These are phyloP conservation scores for Macrophya alboannulata DNA, from an alignment of 2,888 invertebrate species.

Conservation along the genomic window DNA sequence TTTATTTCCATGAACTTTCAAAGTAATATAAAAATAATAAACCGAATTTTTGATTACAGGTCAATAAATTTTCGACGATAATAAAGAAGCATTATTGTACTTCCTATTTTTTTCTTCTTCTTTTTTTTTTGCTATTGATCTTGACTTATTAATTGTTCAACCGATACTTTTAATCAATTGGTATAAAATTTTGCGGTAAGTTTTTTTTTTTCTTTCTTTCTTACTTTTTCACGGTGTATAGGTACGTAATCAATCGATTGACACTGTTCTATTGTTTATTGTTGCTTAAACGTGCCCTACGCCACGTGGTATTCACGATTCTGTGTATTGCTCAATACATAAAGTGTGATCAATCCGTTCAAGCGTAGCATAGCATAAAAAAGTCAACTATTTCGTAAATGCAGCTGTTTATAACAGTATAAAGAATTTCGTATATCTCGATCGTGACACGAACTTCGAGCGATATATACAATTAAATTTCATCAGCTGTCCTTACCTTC, in stretches of 20 bases:
- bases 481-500: slow-evolving; percentile 32
- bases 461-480: slow-evolving; percentile 16
- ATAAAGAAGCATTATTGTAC: no score
- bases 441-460: slow-evolving; percentile 43
- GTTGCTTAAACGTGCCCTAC: not conserved
- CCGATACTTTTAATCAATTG: not conserved
- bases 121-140: not conserved
- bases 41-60: not conserved
- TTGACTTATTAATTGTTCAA: not conserved
- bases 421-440: slow-evolving; percentile 19
- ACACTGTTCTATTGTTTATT: not conserved
- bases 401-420: not conserved
- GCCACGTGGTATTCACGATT: not conserved
- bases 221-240: not conserved
- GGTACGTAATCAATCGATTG: not conserved
- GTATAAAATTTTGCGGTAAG: not conserved
- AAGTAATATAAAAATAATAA: not conserved
- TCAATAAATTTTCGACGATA: not conserved
- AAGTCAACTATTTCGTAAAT: not conserved
- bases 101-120: no score
- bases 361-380: slow-evolving; percentile 2
- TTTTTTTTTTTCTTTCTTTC: not conserved
- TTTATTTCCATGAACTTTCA: not conserved
- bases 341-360: not conserved
- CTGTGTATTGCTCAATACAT: not conserved